Base-by-base conservation (phyloP, 2,888 invertebrate genomes). In the Catocala sponsa region DNA sequence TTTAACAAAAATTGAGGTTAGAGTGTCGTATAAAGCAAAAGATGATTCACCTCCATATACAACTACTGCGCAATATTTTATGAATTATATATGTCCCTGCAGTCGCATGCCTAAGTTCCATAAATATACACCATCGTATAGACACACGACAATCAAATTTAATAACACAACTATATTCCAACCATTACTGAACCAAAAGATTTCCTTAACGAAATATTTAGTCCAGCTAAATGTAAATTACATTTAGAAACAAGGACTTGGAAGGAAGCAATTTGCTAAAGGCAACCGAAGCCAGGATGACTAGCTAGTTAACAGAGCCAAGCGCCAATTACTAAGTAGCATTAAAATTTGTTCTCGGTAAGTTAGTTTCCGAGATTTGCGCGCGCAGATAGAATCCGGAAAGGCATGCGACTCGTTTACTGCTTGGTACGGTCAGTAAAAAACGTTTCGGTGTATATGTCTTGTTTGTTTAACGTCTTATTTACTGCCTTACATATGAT, bases 321-420 rank as follows among this genome's bases (percentile, higher is more conserved):
- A 57, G 52, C 55, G 69, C 66, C 78, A 74, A 76, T 76, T 74
- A 78, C 78, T 63, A 72, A 76, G 74, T 76, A 74, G 67, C 76
- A 72, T 77, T 79, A 74, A 81, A 82, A 78, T 86, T 84, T 78
- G 83, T 85, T 83, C 82, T 75, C 67, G 70, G 82, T 80, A 86
- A 81, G 79, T 77, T 72, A 74, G 83, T 86, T 86, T 84, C 81
- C 74, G 64, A 81, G 87, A 87, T 86, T 80, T 79, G 75, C 74
- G 64, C 75, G 65, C 64, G 51, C 68, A 62, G 79, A 81, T 79
- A 85, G 78, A 80, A 82, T 83, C 83, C 79, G 79, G 86, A 85
- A 83, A 82, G 86, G 83, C 74, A 83, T 80, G 81, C 76, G 71
- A 76, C 83, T 79, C 59, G 79, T 76, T 80, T 63, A 76, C 70